A percentile compares a stretch with the other conserved stretches of the same genome.
Evolutionary conservation across 2,113 vertebrate genomes (phyloP).

Genomic region (Butorides virescens): DNA sequence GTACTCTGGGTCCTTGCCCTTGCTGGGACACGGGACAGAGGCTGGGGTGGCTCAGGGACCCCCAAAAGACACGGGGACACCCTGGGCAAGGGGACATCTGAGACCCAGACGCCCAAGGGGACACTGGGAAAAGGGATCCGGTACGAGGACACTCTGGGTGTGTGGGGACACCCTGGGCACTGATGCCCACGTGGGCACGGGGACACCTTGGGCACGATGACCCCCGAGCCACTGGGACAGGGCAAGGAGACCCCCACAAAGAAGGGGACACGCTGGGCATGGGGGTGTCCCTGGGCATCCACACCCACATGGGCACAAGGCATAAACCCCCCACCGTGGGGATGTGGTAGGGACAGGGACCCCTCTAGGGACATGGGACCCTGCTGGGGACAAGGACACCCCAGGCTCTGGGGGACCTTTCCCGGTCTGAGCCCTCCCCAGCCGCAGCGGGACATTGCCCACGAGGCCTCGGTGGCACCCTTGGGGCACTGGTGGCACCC

Average conservation of each 20-base stretch:
- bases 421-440: background rate
- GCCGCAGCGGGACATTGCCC: accelerated
- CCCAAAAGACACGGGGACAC: background rate
- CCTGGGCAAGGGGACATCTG: too few species aligned
- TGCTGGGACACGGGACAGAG: background rate
- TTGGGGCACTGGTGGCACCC: too few species aligned
- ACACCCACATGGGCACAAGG: background rate
- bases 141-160: background rate
- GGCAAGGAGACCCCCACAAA: background rate
- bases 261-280: background rate
- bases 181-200: too few species aligned
- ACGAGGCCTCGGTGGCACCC: background rate
- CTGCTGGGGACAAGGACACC: background rate
- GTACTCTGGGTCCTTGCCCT: conserved; percentile 77
- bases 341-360: background rate
- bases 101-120: background rate
- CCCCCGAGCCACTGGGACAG: too few species aligned
- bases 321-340: background rate
- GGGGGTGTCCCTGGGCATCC: too few species aligned
- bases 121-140: too few species aligned
- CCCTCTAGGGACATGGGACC: background rate
- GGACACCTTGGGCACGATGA: too few species aligned
- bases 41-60: too few species aligned
- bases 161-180: too few species aligned
- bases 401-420: background rate